Percentiles rank a stretch among this genome's conserved stretches.
Evolutionary conservation across 1,140 invertebrate species (phyloP).

Genomic region (Heterodera carotae): DNA sequence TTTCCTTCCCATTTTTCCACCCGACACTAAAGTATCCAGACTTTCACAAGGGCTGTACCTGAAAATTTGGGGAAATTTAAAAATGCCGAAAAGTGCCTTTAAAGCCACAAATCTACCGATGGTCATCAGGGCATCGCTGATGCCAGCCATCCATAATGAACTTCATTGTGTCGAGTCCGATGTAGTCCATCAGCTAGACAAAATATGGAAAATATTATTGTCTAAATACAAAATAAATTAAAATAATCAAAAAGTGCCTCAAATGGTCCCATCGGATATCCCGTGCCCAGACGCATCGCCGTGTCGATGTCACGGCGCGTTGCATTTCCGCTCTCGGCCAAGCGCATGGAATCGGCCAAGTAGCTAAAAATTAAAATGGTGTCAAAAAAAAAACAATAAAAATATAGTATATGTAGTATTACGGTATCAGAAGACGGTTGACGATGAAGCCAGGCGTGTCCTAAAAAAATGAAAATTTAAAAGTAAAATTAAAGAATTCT

Average conservation of each 20-base stretch:
- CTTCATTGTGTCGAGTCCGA: slow-evolving; percentile 71
- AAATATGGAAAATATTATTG: neutral
- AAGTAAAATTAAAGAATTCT: neutral
- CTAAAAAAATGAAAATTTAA: slow-evolving; percentile 54
- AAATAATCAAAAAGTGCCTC: slow-evolving; percentile 52
- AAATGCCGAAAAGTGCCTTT: neutral
- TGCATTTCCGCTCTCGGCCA: slow-evolving; percentile 77
- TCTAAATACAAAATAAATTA: neutral
- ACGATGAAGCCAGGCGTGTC: slow-evolving; percentile 85
- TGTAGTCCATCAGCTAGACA: slow-evolving; percentile 67
- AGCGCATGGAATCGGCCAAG: slow-evolving; percentile 75
- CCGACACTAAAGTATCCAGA: slow-evolving; percentile 75
- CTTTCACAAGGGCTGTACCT: slow-evolving; percentile 74
- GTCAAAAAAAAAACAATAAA: neutral
- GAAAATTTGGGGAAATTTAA: neutral
- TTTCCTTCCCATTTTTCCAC: slow-evolving; percentile 82
- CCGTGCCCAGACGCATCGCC: slow-evolving; percentile 71
- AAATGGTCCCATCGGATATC: slow-evolving; percentile 71
- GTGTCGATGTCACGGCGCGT: slow-evolving; percentile 68
- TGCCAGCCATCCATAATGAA: slow-evolving; percentile 76
- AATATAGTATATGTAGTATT: neutral
- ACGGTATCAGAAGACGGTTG: slow-evolving; percentile 78
- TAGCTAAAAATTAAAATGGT: slow-evolving; percentile 65
- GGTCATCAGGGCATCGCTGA: slow-evolving; percentile 77
- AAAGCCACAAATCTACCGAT: slow-evolving; percentile 65